phyloP scores from a whole-genome alignment of 2,797 vertebrate species.

The Valencia hispanica region DNA sequence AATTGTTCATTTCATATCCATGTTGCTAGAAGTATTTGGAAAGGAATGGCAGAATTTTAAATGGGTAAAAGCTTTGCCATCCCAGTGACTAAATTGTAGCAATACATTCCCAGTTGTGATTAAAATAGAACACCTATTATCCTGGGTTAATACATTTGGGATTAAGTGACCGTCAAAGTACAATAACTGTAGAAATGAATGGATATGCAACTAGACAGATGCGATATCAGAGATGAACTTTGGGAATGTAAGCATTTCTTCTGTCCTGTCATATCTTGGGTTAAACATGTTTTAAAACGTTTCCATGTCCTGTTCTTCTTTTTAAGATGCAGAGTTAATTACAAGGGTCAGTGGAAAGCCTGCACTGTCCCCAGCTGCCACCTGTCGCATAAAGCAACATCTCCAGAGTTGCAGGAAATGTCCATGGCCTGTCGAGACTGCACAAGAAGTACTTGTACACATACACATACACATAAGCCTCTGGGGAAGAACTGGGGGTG shows the following conservation, averaged over 20 bases:
- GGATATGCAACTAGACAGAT: background rate
- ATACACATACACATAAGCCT: slow-evolving; percentile 47
- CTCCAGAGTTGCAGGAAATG: slow-evolving; percentile 44
- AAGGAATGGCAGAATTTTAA: background rate
- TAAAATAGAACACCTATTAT: background rate
- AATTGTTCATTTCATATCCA: background rate
- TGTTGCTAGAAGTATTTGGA: background rate
- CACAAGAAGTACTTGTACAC: slow-evolving; percentile 41
- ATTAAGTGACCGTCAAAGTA: too few relatives aligned
- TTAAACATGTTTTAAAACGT: slow-evolving; percentile 45
- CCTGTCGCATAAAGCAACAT: slow-evolving; percentile 48
- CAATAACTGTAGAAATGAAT: too few relatives aligned
- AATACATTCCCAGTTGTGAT: background rate
- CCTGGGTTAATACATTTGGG: too few relatives aligned
- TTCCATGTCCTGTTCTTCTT: slow-evolving; percentile 28
- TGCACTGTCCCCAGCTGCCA: slow-evolving; percentile 61
- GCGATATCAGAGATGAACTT: slow-evolving; percentile 21
- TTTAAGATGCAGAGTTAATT: slow-evolving; percentile 42
- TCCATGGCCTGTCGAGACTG: slow-evolving; percentile 39
- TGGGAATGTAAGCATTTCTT: slow-evolving; percentile 42
- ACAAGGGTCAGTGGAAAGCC: slow-evolving; percentile 53
- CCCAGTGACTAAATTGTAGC: background rate
- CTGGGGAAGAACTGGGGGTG: background rate
- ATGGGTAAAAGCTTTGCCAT: too few relatives aligned
- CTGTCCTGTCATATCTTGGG: slow-evolving; percentile 49